phyloP scores from a whole-genome alignment of 1,140 invertebrate species.

The Aphidius ervi region DNA sequence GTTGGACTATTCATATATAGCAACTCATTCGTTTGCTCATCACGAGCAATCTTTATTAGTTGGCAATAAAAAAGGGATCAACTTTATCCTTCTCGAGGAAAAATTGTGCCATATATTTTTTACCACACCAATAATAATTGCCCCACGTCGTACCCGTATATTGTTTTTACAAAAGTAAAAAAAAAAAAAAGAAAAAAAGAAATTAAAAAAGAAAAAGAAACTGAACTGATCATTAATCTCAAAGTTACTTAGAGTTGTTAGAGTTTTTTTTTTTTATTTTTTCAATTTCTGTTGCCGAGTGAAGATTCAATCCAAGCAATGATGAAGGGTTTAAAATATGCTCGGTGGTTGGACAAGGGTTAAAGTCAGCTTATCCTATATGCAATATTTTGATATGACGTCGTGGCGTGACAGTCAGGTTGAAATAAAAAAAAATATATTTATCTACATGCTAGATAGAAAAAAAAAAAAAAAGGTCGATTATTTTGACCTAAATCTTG shows the following conservation, averaged over 20 bases:
- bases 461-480: too few species aligned
- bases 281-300: too few species aligned
- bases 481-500: neutral
- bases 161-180: too few species aligned
- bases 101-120: neutral
- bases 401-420: neutral
- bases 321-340: neutral
- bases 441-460: neutral
- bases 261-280: too few species aligned
- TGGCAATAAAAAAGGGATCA: constrained; percentile 3
- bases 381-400: neutral
- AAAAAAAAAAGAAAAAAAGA: too few species aligned
- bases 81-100: constrained; percentile 1
- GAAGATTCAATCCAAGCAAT: neutral
- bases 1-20: too few species aligned
- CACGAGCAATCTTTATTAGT: constrained; percentile 7
- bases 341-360: neutral
- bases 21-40: neutral
- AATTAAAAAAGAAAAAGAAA: too few species aligned
- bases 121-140: too few species aligned
- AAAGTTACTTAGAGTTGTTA: too few species aligned
- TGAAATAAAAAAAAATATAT: neutral
- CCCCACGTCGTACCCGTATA: too few species aligned
- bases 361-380: neutral
- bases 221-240: too few species aligned